Evolutionary conservation across 2,888 invertebrate genomes (phyloP).

Genomic region (Eilema depressum): DNA sequence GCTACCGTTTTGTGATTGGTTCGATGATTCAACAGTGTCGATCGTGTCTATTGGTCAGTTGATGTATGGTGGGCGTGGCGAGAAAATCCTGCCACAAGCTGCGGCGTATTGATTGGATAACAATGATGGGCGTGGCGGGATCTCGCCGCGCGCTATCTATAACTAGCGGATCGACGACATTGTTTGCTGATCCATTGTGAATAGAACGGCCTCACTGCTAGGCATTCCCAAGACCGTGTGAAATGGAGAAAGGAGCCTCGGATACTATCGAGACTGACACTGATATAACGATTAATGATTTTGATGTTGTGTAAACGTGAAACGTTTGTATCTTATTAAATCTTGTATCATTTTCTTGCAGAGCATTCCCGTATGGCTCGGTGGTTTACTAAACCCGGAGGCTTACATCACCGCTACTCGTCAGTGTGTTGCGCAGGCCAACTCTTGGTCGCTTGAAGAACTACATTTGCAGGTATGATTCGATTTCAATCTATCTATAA

Average conservation of each 20-base stretch:
- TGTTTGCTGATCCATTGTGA: no score
- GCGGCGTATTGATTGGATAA: no score
- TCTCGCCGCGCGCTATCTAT: no score
- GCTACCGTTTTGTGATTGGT: neutral
- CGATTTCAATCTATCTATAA: neutral
- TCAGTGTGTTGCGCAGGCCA: conserved; percentile 98
- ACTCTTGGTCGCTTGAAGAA: conserved; percentile 99
- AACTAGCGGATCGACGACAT: no score
- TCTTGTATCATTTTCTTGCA: conserved; percentile 66
- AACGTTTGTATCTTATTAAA: neutral
- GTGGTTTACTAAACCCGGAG: conserved; percentile 98
- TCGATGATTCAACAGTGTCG: no score
- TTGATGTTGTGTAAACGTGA: neutral
- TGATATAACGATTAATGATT: neutral
- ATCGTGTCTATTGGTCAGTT: no score
- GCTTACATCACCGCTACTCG: conserved; percentile 99
- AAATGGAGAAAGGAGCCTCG: neutral
- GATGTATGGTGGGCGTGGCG: no score
- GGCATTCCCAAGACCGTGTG: no score
- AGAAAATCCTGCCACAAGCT: no score
- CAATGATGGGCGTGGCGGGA: no score
- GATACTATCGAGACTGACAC: neutral
- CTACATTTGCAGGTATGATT: conserved; percentile 92
- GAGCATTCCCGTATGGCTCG: conserved; percentile 98
- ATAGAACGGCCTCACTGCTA: no score